Conservation (phyloP, 2,888 invertebrate species). For the Hedya salicella region DNA sequence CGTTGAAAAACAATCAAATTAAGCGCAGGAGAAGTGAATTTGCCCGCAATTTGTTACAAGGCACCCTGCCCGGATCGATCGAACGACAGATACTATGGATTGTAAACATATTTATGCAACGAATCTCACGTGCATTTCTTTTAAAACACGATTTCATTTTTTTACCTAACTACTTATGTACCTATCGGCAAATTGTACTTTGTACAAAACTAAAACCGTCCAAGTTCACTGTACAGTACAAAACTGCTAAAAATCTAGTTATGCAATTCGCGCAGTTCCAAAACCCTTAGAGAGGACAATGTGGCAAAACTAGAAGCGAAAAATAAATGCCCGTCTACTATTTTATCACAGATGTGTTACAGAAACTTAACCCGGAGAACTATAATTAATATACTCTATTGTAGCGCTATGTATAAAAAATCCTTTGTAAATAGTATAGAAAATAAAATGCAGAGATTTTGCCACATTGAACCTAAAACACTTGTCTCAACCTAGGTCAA, state of each 20-base stretch:
- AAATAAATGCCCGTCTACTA: slow-evolving; percentile 71
- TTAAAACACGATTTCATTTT: slow-evolving; percentile 75
- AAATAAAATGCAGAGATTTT: slow-evolving; percentile 63
- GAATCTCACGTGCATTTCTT: slow-evolving; percentile 72
- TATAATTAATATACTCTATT: slow-evolving; percentile 58
- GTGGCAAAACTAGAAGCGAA: slow-evolving; percentile 72
- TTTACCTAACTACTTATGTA: slow-evolving; percentile 84
- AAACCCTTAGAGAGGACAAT: slow-evolving; percentile 60
- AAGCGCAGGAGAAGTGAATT: slow-evolving; percentile 5
- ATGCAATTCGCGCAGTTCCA: slow-evolving; percentile 62
- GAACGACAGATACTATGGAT: slow-evolving; percentile 69
- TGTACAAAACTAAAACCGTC: slow-evolving; percentile 82
- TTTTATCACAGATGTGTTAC: slow-evolving; percentile 83
- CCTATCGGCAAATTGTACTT: slow-evolving; percentile 84
- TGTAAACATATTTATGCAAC: slow-evolving; percentile 75
- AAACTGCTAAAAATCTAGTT: slow-evolving; percentile 67
- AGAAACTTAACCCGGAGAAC: slow-evolving; percentile 68
- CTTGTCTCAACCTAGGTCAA: slow-evolving; percentile 82
- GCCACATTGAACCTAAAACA: slow-evolving; percentile 73
- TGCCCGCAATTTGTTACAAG: slow-evolving; percentile 23
- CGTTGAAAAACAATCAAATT: slow-evolving; percentile 33
- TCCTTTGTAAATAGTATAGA: slow-evolving; percentile 58
- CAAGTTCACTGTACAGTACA: slow-evolving; percentile 71
- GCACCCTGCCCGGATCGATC: slow-evolving; percentile 53
- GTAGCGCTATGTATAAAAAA: slow-evolving; percentile 52